Base-by-base conservation (phyloP, 2,888 invertebrate genomes). In the Serrognathus titanus region DNA sequence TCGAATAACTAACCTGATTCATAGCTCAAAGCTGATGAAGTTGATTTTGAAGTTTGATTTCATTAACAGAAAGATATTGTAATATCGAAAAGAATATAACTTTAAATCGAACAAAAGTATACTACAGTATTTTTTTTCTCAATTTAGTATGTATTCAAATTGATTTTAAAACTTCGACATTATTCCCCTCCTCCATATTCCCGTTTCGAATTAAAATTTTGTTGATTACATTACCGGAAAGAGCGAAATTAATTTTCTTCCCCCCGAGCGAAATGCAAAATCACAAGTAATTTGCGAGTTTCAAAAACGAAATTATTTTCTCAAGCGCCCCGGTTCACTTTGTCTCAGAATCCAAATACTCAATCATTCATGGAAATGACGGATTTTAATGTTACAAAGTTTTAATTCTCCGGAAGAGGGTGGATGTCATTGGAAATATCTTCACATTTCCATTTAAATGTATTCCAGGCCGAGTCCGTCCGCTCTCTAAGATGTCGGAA, bases 281-380 rank as follows among this genome's bases (percentile, higher is more conserved):
- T 75, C 74, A 50, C 35, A 53, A 54, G 48, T 48, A 24, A 55
- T 48, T 40, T 68, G 65, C 59, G 53, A 61, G 57, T 57, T 69
- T 69, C 69, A 70, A 73, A 73, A 73, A 72, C 73, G 73, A 72
- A 73, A 74, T 75, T 74, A 74, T 75, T 71, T 73, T 70, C 66
- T 55, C 48, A 48, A 35, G 40, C 43, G 10, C 36, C 12, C 35
- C 36, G 46, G 12, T 24, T 39, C 72, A 68, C 73, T 73, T 72
- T 72, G 73, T 72, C 67, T 69, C 65, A 68, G 66, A 71, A 71
- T 71, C 71, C 70, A 74, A 74, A 74, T 73, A 73, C 74, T 76
- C 76, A 75, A 76, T 77, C 76, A 76, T 75, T 75, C 74, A 75
- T 76, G 75, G 75, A 75, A 75, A 75, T 75, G 74, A 74, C 74